Evolutionary conservation across 2,888 invertebrate genomes (phyloP), one percentile per base, ranked within the genome.

Genomic region (Bellardia pandia): DNA sequence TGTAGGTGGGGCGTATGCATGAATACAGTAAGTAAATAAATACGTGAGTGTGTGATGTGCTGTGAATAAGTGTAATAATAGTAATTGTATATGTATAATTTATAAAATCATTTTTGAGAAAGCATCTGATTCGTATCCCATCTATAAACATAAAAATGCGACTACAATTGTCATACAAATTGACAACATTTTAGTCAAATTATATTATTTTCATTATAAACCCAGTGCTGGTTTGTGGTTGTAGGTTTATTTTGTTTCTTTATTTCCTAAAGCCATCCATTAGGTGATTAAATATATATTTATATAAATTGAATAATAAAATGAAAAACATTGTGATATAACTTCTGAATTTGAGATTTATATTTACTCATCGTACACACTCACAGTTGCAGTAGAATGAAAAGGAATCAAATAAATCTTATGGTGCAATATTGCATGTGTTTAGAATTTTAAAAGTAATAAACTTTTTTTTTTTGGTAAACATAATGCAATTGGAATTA

Each of bases 281-380:
- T 83, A 83, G 62, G 14, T 69, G 69, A 83, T 83, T 83, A 45
- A 45, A 45, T 45, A 83, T 83, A 53, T 83, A 53, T 76, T 76
- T 53, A 45, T 62, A 76, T 76, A 60, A 69, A 60, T 82, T 68
- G 51, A 51, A 75, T 60, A 51, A 68, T 40, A 60, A 75, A 75
- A 68, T 51, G 11, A 13, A 23, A 40, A 30, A 56, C 37, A 13
- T 69, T 51, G 48, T 80, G 30, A 56, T 42, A 45, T 56, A 74
- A 74, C 53, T 72, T 66, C 16, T 56, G 30, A 14, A 60, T 16
- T 51, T 62, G 23, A n/a, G 58, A 9, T 48, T 77, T 58, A 45
- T 33, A 45, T 45, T 45, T 45, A 60, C 60, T 37, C 58, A 13
- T 23, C 37, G 1, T 5, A 33, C 33, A 37, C 13, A 45, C 11